phyloP scores from a whole-genome alignment of 2,888 invertebrate species.

The Gandaritis pyraliata region DNA sequence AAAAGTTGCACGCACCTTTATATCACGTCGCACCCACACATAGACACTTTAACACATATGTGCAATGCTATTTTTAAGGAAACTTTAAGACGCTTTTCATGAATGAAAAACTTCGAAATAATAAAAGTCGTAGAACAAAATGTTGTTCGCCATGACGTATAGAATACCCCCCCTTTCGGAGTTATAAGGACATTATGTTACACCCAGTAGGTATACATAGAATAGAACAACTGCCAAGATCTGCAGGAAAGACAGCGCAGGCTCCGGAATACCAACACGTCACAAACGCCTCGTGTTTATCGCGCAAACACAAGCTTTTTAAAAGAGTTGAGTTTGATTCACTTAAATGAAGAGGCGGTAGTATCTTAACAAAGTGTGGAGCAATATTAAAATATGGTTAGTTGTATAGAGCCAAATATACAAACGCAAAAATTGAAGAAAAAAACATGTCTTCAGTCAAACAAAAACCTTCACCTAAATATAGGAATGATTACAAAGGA shows the following conservation, averaged over 20 bases:
- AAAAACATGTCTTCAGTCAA: slow-evolving; percentile 47
- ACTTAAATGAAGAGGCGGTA: neutral
- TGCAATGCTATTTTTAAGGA: no score
- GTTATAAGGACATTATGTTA: no score
- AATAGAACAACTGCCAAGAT: neutral
- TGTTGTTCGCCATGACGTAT: no score
- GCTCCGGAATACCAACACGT: neutral
- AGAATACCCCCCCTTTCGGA: no score
- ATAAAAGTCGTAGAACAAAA: no score
- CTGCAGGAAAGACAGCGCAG: neutral
- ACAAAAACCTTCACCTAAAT: slow-evolving; percentile 79
- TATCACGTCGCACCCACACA: no score
- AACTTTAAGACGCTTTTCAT: no score
- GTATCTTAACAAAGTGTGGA: neutral
- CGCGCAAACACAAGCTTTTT: neutral
- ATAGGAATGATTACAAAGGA: slow-evolving; percentile 76
- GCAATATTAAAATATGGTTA: slow-evolving; percentile 4
- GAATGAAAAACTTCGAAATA: no score
- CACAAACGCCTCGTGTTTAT: neutral
- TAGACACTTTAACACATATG: no score
- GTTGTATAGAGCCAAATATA: neutral
- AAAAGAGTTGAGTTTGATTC: neutral
- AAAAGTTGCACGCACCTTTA: no score
- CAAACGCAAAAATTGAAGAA: slow-evolving; percentile 11
- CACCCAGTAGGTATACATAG: no score